phyloP scores from a whole-genome alignment of 2,113 vertebrate genomes.

The Dipodomys ordii region DNA sequence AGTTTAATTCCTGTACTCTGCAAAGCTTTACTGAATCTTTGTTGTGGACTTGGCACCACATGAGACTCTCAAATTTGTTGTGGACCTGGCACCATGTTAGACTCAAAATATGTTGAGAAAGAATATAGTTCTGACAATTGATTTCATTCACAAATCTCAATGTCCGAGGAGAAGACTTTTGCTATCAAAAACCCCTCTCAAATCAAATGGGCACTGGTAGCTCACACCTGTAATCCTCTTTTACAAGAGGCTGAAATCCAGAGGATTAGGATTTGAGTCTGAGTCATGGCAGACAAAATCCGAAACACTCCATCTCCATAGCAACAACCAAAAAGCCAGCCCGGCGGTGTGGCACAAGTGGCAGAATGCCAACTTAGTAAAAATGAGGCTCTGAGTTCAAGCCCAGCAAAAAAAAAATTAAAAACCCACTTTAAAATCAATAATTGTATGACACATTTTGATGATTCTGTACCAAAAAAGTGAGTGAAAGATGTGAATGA shows the following conservation, averaged over 20 bases:
- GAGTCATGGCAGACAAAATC: too few relatives aligned
- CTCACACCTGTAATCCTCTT: too few relatives aligned
- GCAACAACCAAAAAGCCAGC: too few relatives aligned
- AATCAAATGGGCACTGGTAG: too few relatives aligned
- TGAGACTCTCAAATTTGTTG: not conserved
- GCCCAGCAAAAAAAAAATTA: too few relatives aligned
- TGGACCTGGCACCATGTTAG: not conserved
- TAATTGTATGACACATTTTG: not conserved
- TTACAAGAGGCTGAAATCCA: too few relatives aligned
- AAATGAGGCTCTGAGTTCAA: too few relatives aligned
- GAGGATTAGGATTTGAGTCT: too few relatives aligned
- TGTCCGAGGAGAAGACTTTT: not conserved
- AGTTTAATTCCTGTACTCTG: not conserved
- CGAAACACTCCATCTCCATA: too few relatives aligned
- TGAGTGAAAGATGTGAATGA: not conserved
- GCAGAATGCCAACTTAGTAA: too few relatives aligned
- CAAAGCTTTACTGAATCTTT: not conserved
- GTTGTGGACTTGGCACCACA: not conserved
- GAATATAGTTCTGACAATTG: not conserved
- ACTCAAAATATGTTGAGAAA: not conserved
- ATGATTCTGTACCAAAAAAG: not conserved
- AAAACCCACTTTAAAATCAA: not conserved
- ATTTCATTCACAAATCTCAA: not conserved
- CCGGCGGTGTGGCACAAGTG: too few relatives aligned
- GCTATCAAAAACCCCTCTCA: too few relatives aligned